phyloP scores from a whole-genome alignment of 2,888 invertebrate species.

The Thereva nobilitata region DNA sequence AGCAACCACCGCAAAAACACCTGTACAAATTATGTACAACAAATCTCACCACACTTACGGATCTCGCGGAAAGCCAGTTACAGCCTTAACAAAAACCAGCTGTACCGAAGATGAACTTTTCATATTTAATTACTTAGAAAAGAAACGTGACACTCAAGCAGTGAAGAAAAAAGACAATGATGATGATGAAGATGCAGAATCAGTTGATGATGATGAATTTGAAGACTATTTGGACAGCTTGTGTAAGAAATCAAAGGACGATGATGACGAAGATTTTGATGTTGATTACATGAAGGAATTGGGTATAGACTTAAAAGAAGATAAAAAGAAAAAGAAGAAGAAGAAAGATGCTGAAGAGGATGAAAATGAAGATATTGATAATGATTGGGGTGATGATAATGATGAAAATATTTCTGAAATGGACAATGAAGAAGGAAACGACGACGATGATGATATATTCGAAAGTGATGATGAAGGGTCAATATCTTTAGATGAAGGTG shows the following conservation, averaged over 20 bases:
- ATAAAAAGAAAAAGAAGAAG: conserved; percentile 49
- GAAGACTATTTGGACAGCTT: conserved; percentile 60
- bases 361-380: conserved; percentile 52
- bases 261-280: conserved; percentile 65
- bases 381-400: conserved; percentile 54
- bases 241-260: conserved; percentile 61
- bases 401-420: conserved; percentile 48
- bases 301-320: conserved; percentile 57
- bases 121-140: conserved; percentile 65
- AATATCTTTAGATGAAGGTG: conserved; percentile 43
- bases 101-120: conserved; percentile 87
- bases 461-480: conserved; percentile 46
- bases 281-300: conserved; percentile 72
- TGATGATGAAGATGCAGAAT: conserved; percentile 68
- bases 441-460: conserved; percentile 59
- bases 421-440: conserved; percentile 45
- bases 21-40: conserved; percentile 44
- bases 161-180: conserved; percentile 54
- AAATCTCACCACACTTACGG: conserved; percentile 74
- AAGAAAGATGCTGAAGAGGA: conserved; percentile 51
- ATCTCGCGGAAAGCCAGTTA: conserved; percentile 71
- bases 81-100: conserved; percentile 68
- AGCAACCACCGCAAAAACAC: conserved; percentile 56
- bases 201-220: conserved; percentile 67
- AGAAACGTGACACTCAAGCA: conserved; percentile 58